Percentiles rank a stretch among this genome's conserved stretches.
Evolutionary conservation across 2,113 vertebrate species (phyloP).

Genomic region (Peucedramus taeniatus): DNA sequence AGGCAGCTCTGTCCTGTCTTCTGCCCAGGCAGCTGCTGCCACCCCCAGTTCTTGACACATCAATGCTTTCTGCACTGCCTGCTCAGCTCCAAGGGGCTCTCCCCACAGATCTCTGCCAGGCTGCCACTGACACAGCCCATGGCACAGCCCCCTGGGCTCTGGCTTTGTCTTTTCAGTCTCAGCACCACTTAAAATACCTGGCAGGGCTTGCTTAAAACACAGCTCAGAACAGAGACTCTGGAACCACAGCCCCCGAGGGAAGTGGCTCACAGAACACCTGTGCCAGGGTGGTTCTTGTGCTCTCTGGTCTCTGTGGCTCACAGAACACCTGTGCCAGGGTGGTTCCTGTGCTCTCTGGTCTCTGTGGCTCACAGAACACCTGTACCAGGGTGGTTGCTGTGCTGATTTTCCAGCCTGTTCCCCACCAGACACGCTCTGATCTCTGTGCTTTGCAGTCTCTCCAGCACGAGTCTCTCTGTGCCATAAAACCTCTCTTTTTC

Average conservation of each 20-base stretch:
- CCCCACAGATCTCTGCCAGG: neutral
- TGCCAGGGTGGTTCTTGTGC: neutral
- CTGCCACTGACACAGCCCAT: accelerated
- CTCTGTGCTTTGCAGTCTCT: neutral
- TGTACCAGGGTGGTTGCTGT: accelerated
- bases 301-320: neutral
- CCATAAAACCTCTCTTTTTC: constrained; percentile 14
- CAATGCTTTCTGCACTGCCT: neutral
- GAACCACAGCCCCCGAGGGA: neutral
- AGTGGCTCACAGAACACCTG: neutral
- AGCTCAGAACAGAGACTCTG: neutral
- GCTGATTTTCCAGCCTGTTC: neutral
- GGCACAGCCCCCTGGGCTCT: neutral
- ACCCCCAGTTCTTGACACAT: neutral
- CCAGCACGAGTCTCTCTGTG: constrained; percentile 45
- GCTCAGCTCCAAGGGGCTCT: neutral
- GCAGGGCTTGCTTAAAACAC: neutral
- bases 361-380: neutral
- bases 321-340: accelerated
- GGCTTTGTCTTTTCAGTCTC: neutral
- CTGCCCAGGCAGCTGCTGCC: neutral
- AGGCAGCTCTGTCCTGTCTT: neutral
- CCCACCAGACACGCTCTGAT: neutral
- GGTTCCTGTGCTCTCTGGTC: neutral
- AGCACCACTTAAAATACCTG: neutral